phyloP scores from a whole-genome alignment of 2,113 vertebrate genomes.

The Notarius quadriscutis region DNA sequence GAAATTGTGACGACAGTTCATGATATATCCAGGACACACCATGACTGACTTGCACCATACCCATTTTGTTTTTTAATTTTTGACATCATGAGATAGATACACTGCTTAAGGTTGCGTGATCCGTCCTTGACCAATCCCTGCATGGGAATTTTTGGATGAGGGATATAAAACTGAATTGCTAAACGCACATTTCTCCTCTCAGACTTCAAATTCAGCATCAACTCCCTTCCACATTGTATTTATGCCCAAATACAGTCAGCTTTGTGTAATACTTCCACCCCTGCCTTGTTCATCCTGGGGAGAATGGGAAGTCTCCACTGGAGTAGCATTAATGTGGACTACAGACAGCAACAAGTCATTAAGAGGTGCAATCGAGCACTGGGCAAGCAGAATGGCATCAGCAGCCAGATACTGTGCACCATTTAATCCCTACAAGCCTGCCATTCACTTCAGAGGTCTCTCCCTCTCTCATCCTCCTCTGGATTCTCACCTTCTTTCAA shows the following conservation, averaged over 20 bases:
- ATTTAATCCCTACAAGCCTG: conserved; percentile 11
- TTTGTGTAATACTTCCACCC: background rate
- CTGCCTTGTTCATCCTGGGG: conserved; percentile 18
- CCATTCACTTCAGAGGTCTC: conserved; percentile 1
- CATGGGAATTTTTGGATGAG: too few relatives aligned
- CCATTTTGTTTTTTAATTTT: too few relatives aligned
- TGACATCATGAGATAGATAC: too few relatives aligned
- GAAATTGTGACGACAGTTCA: too few relatives aligned
- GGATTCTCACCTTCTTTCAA: background rate
- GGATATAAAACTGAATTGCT: background rate
- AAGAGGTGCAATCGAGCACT: conserved; percentile 40
- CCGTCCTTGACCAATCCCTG: too few relatives aligned
- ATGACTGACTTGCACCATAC: too few relatives aligned
- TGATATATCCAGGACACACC: too few relatives aligned
- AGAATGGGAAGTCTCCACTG: conserved; percentile 7
- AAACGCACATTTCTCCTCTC: background rate
- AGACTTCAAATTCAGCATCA: background rate
- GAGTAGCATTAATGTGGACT: conserved; percentile 9
- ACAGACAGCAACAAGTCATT: conserved; percentile 38
- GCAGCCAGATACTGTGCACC: conserved; percentile 7
- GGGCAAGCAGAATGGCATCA: conserved; percentile 14
- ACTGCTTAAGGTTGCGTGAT: too few relatives aligned
- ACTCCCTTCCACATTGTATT: background rate
- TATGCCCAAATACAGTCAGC: background rate
- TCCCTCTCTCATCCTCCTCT: background rate